Evolutionary conservation across 2,113 vertebrate species (phyloP), one percentile per base, ranked within the genome.

Genomic region (Pseudorasbora parva): DNA sequence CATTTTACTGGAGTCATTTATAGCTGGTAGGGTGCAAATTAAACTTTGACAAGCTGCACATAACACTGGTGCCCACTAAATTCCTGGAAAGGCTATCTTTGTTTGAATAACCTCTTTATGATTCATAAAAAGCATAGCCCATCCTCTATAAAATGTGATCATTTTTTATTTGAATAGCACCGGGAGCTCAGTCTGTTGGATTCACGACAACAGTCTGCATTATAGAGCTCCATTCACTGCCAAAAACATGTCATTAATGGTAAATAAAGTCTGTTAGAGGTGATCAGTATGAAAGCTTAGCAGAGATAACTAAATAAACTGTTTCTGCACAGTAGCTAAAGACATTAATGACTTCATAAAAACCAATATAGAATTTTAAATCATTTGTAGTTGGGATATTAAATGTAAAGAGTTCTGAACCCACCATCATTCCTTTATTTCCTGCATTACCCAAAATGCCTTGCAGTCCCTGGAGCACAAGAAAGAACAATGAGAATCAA

Each of bases 361-460:
- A 11, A 45, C 21, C 12, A 25, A 43, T 60, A 41, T 59, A 77
- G 56, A 78, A 21, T 17, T 82, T 74, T 10, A 81, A n/a, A 56
- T 54, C 25, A 66, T 9, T 30, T 4, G 33, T 15, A 62, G 17
- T 51, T 25, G 30, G 19, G 37, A 12, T 64, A 43, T 66, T 8
- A 19, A n/a, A 25, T 59, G 43, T 27, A 77, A 77, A 51, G 30
- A 59, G 51, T 19, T 45, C 21, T 62, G 8, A 81, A 92, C 94
- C 94, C 89, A 97, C 96, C 69, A 0, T 77, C 0, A 41, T 56
- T 12, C 96, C 96, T 60, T 91, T 93, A 88, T 68, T 91, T 82
- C 95, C 96, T 0, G 88, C 64, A 45, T 73, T 91, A 72, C 96
- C 96, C 19, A 84, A 0, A 0, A 82, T 51, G 49, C 96, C 96